Conservation (phyloP, 2,797 vertebrate genomes). For the Chiroxiphia lanceolata region DNA sequence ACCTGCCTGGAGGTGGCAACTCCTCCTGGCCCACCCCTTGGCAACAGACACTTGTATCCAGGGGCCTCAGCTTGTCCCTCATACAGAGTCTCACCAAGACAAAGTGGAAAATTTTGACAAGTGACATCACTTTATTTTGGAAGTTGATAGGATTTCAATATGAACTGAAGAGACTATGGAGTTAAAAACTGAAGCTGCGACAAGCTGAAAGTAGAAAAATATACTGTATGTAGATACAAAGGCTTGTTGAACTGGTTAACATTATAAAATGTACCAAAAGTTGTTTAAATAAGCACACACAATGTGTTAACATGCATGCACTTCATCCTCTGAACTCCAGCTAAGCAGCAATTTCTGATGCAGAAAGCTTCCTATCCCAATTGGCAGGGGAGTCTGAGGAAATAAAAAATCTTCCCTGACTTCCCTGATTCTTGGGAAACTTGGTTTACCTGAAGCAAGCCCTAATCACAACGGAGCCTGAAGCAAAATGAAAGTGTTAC, state of each 20-base stretch:
- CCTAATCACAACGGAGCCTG: neutral
- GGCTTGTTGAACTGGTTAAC: conserved; percentile 1
- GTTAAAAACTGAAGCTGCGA: conserved; percentile 43
- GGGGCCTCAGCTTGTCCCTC: neutral
- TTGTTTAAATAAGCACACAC: neutral
- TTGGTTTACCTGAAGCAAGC: conserved; percentile 10
- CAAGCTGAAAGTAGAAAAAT: conserved; percentile 64
- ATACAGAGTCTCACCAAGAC: neutral
- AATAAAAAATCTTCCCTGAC: neutral
- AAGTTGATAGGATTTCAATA: neutral
- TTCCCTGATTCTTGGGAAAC: neutral
- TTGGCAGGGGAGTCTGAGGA: neutral
- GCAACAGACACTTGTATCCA: accelerated
- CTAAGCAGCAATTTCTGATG: conserved; percentile 40
- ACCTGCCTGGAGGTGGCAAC: neutral
- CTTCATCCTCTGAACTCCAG: neutral
- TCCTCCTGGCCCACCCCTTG: neutral
- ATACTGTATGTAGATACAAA: conserved; percentile 50
- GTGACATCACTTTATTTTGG: conserved; percentile 47
- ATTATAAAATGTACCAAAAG: conserved; percentile 42
- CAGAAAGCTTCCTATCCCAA: conserved; percentile 40
- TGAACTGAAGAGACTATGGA: neutral
- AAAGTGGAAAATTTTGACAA: neutral
- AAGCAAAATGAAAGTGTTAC: neutral
- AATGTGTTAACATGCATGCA: neutral